phyloP scores from a whole-genome alignment of 2,797 vertebrate genomes.

The Alfaro cultratus region DNA sequence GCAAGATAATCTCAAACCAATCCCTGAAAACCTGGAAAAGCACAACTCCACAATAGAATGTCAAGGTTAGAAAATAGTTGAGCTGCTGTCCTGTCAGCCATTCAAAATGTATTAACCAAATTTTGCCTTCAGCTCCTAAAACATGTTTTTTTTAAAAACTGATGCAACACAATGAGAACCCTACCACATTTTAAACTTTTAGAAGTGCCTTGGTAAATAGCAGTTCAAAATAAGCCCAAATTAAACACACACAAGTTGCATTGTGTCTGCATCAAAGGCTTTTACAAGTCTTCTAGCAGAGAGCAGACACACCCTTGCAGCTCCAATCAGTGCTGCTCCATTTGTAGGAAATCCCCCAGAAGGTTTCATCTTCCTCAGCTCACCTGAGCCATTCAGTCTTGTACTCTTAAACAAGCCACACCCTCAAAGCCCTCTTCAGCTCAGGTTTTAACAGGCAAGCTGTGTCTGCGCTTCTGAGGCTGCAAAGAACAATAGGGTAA shows the following conservation, averaged over 20 bases:
- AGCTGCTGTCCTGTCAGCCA: neutral
- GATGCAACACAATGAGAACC: neutral
- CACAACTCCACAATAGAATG: neutral
- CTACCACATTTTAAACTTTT: neutral
- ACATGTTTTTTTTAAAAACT: neutral
- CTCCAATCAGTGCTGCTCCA: constrained; percentile 34
- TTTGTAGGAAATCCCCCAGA: constrained; percentile 57
- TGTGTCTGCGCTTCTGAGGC: constrained; percentile 41
- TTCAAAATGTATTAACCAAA: neutral
- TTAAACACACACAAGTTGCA: neutral
- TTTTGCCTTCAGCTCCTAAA: neutral
- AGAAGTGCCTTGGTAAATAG: neutral
- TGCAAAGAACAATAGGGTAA: constrained; percentile 58
- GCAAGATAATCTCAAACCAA: neutral
- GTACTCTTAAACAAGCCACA: constrained; percentile 58
- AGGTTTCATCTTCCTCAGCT: constrained; percentile 61
- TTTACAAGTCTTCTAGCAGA: constrained; percentile 9
- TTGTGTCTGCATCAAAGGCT: constrained; percentile 12
- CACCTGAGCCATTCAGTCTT: constrained; percentile 55
- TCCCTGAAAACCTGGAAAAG: neutral
- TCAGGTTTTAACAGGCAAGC: constrained; percentile 65
- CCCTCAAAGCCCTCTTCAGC: constrained; percentile 59
- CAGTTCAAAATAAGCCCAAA: neutral
- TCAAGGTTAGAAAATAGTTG: neutral
- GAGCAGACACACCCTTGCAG: constrained; percentile 18